Base-by-base conservation (phyloP, 2,797 vertebrate genomes). In the Phrynocephalus vlangalii region DNA sequence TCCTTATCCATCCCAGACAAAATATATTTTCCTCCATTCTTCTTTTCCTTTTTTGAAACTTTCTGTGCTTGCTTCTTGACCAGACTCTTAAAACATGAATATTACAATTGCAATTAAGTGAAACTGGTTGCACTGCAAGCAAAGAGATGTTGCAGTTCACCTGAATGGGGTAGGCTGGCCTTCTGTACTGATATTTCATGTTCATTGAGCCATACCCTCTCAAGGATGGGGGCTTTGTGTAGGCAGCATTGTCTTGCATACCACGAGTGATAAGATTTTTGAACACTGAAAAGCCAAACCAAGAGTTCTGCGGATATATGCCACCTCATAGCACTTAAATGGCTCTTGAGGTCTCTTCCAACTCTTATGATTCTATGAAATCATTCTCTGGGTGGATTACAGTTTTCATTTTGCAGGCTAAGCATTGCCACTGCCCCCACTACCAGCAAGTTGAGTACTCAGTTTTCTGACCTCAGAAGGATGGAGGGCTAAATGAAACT, bases 171-270 rank as follows among this genome's bases (percentile, higher is more conserved):
- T n/a, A 7, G 71, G 56, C 83, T 89, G 18, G 86, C 28, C 9
- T 75, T 48, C 50, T 0, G 56, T 78, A 84, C 71, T 67, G 70
- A 75, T 88, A 68, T 6, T 50, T 78, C 50, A 5, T 87, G 3
- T 70, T 79, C 91, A 89, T 84, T 84, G 52, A 76, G 52, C 56
- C 75, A 68, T 90, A n/a, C 44, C 18, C 0, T 78, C 73, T 88
- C 78, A 84, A 67, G 70, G 70, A 83, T 30, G 44, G 24, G 70
- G 24, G 70, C 82, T 1, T 75, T 20, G 1, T 50, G 9, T 30
- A 63, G 2, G 2, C 5, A 11, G 48, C 0, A 0, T 28, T 63
- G 28, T 44, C 26, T 84, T 48, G 38, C 3, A 44, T 44, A 44
- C 38, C 38, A 44, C 5, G 48, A n/a, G 18, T 28, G 38, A 22